phyloP scores from a whole-genome alignment of 2,888 invertebrate genomes.

The Heteromyza rotundicornis region DNA sequence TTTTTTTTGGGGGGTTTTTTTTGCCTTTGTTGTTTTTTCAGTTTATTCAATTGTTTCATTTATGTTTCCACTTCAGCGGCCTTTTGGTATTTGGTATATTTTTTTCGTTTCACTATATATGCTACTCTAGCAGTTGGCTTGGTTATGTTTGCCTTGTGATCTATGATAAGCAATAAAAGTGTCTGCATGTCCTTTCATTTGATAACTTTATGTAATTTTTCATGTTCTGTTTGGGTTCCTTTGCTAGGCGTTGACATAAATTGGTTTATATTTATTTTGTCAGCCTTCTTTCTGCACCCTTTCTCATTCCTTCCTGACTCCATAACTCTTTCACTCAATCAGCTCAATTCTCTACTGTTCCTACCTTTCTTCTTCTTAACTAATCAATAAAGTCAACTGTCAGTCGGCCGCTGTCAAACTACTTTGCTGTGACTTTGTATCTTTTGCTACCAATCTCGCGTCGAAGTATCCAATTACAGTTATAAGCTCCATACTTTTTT shows the following conservation, averaged over 20 bases:
- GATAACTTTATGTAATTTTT: slow-evolving; percentile 25
- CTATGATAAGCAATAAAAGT: slow-evolving; percentile 39
- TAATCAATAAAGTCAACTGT: slow-evolving; percentile 21
- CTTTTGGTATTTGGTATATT: no score
- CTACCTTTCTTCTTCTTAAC: not conserved
- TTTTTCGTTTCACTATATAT: not conserved
- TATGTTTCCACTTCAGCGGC: not conserved
- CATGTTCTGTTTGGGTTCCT: slow-evolving; percentile 8
- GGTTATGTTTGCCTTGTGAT: slow-evolving; percentile 33
- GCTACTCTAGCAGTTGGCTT: not conserved
- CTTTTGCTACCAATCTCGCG: not conserved
- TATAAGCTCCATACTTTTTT: slow-evolving; percentile 14
- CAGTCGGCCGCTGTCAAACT: slow-evolving; percentile 4
- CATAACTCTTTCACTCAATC: not conserved
- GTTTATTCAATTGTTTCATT: slow-evolving; percentile 13
- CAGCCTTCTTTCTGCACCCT: not conserved
- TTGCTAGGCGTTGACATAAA: slow-evolving; percentile 11
- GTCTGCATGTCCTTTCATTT: slow-evolving; percentile 27
- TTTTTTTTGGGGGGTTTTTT: slow-evolving; percentile 9
- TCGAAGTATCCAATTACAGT: slow-evolving; percentile 19
- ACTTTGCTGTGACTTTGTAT: slow-evolving; percentile 1
- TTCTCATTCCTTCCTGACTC: not conserved
- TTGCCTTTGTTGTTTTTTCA: slow-evolving; percentile 3
- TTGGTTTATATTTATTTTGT: slow-evolving; percentile 10
- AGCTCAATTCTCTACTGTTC: not conserved